Base-by-base conservation (phyloP, 2,113 vertebrate species). In the Dipodomys ordii region DNA sequence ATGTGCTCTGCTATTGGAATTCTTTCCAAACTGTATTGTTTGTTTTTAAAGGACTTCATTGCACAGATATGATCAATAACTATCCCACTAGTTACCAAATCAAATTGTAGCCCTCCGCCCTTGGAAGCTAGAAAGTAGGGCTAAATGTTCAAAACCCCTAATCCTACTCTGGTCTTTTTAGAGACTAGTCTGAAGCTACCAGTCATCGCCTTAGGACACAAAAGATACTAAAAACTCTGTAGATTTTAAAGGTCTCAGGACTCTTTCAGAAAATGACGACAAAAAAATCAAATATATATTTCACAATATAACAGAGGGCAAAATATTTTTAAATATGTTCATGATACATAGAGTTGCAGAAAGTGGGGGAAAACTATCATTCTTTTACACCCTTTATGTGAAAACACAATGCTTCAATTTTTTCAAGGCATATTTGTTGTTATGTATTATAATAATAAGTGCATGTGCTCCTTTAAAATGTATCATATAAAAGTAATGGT, bases 401-500 rank as follows among this genome's bases (percentile, higher is more conserved):
- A 68, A 25, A 53, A 91, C 60, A 85, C 57, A 88, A 67, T 81
- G 68, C 57, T 77, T 72, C 39, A 68, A 32, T 19, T 4, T 84
- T 90, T 57, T 88, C n/a, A 44, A 90, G 28, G 19, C 27, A 89
- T 82, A 83, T 79, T 72, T 78, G 12, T 23, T 83, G 9, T 60
- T 77, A 46, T 44, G 25, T 25, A 71, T 69, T 69, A 65, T 25
- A 27, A 78, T 60, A 25, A 12, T 71, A 84, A 93, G 88, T 57
- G 30, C 22, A 2, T 28, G 27, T 88, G 64, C 67, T 84, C 53
- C 82, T 87, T 71, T 25, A 90, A 28, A 92, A 53, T 67, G 81
- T 88, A 64, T 86, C 15, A 81, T 85, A 88, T 18, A 92, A 60
- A 86, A 71, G 53, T 78, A 71, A 65, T 69, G n/a, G 6, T 13